phyloP scores from a whole-genome alignment of 2,797 vertebrate genomes.

The Trachurus trachurus region DNA sequence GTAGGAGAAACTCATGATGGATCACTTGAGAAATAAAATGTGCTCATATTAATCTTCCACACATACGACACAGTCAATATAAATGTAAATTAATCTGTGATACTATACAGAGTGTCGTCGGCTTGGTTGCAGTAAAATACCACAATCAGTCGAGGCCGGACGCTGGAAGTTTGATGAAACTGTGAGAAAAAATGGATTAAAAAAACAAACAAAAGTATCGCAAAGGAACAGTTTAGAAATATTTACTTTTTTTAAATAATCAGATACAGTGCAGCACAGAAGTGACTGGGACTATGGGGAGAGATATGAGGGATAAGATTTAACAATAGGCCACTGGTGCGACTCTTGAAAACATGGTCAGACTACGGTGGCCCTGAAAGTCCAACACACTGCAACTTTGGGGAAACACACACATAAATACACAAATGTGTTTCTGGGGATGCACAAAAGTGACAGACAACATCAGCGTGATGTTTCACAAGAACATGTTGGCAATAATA shows the following conservation, averaged over 20 bases:
- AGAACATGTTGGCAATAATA: too few species aligned
- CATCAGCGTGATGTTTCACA: too few species aligned
- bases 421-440: too few species aligned
- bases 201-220: neutral
- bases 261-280: neutral
- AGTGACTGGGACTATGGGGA: neutral
- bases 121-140: neutral
- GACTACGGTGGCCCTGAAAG: too few species aligned
- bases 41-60: neutral
- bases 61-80: neutral
- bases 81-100: neutral
- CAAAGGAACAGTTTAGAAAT: neutral
- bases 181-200: neutral
- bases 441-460: too few species aligned
- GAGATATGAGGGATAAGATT: neutral
- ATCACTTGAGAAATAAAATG: neutral
- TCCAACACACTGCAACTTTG: too few species aligned
- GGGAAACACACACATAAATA: too few species aligned
- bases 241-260: neutral
- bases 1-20: neutral
- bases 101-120: neutral
- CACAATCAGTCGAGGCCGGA: neutral
- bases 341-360: neutral
- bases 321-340: neutral
- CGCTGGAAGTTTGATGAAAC: neutral